phyloP scores from a whole-genome alignment of 2,797 vertebrate species.

The Enteromius thamalakanensis region DNA sequence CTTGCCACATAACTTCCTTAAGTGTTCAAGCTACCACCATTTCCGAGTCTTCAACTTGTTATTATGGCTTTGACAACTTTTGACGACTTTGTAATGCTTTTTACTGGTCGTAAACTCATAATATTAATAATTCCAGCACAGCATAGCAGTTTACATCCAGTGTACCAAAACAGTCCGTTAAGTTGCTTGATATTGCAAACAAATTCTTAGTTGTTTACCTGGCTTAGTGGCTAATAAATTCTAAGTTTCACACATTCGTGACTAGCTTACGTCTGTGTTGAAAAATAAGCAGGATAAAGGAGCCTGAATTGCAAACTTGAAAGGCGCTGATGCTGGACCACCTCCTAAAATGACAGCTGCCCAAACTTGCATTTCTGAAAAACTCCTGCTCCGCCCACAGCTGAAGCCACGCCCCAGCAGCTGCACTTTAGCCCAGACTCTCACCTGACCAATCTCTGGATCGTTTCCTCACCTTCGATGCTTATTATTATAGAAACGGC shows the following conservation, averaged over 20 bases:
- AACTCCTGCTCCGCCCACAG: background rate
- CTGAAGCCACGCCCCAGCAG: background rate
- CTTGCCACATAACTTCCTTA: background rate
- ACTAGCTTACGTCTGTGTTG: background rate
- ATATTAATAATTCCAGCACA: background rate
- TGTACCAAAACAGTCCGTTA: background rate
- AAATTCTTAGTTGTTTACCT: background rate
- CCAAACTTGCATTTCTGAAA: background rate
- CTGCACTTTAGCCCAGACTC: background rate
- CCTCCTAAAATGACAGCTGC: conserved; percentile 9
- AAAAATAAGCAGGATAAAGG: background rate
- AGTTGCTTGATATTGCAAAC: too few relatives aligned
- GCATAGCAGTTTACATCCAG: background rate
- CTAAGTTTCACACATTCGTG: background rate
- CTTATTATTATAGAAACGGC: background rate
- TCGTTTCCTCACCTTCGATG: background rate
- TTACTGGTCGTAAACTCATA: background rate
- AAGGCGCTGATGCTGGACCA: conserved; percentile 4
- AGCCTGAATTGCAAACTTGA: background rate
- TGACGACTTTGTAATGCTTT: background rate
- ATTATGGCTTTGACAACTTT: background rate
- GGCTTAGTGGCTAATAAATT: background rate
- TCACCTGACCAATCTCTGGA: conserved; percentile 5
- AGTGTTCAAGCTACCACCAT: background rate
- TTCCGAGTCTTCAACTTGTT: background rate